These are phyloP conservation scores for Semaprochilodus insignis DNA, from an alignment of 2,797 vertebrate genomes.

Conservation along the genomic window DNA sequence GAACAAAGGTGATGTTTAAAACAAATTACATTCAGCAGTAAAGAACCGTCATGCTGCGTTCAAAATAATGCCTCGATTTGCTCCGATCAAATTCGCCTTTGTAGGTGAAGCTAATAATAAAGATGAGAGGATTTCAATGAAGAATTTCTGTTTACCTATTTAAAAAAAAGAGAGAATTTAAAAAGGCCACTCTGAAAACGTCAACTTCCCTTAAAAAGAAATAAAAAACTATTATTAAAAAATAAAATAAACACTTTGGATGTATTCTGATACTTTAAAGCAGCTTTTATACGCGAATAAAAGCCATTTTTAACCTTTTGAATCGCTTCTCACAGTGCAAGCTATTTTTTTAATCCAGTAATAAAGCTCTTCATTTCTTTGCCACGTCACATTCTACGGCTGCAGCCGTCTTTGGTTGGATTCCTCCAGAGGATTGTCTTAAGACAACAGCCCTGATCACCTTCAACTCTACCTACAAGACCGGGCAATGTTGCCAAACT, in stretches of 20 bases:
- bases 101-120: neutral
- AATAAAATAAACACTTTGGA: neutral
- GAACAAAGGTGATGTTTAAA: constrained; percentile 62
- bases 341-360: neutral
- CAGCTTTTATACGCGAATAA: neutral
- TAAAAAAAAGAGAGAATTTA: neutral
- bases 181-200: neutral
- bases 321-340: constrained; percentile 20
- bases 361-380: constrained; percentile 17
- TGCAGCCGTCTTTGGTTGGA: constrained; percentile 67
- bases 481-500: neutral
- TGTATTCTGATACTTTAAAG: neutral
- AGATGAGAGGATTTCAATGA: too few relatives aligned
- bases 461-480: too few relatives aligned
- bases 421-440: constrained; percentile 68
- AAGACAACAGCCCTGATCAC: constrained; percentile 47
- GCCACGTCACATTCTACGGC: constrained; percentile 70
- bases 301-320: neutral
- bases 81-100: neutral
- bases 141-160: too few relatives aligned
- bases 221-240: neutral
- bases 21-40: constrained; percentile 72
- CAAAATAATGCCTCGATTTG: neutral
- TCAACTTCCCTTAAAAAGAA: neutral
- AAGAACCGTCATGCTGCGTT: constrained; percentile 42